phyloP scores from a whole-genome alignment of 2,888 invertebrate genomes.

The Agrypnus murinus region DNA sequence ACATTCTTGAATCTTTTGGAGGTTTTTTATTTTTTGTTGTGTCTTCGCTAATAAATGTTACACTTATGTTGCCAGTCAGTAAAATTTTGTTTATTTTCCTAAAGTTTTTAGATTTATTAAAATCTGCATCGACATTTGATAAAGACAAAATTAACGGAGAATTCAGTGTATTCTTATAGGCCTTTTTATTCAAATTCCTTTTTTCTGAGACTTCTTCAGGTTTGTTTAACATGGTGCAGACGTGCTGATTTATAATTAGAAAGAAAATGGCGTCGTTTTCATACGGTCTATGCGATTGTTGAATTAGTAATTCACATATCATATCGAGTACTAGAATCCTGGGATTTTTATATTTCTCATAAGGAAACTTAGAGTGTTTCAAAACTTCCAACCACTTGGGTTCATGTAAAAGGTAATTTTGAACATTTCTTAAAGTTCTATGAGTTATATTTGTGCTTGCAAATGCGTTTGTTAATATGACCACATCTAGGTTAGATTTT shows the following conservation, averaged over 20 bases:
- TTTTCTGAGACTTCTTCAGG: not conserved
- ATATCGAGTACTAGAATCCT: slow-evolving; percentile 3
- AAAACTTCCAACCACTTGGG: not conserved
- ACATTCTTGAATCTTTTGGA: too few species aligned
- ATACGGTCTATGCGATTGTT: not conserved
- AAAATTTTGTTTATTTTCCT: too few species aligned
- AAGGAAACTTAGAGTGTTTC: not conserved
- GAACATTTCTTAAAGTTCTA: not conserved
- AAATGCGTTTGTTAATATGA: not conserved
- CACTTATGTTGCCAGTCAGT: not conserved
- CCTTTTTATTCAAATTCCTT: not conserved
- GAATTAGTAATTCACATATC: not conserved
- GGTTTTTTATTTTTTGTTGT: too few species aligned
- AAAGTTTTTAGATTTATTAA: not conserved
- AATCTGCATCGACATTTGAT: not conserved
- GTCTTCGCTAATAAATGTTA: too few species aligned
- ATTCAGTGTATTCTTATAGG: not conserved
- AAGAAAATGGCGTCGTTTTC: not conserved
- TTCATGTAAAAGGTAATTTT: not conserved
- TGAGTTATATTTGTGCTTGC: not conserved
- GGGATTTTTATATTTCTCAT: not conserved
- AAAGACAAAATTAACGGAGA: not conserved
- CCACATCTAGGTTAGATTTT: not conserved
- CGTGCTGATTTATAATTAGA: not conserved
- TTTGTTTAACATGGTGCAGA: not conserved